Evolutionary conservation across 2,888 invertebrate species (phyloP).

Genomic region (Luperina nickerlii): DNA sequence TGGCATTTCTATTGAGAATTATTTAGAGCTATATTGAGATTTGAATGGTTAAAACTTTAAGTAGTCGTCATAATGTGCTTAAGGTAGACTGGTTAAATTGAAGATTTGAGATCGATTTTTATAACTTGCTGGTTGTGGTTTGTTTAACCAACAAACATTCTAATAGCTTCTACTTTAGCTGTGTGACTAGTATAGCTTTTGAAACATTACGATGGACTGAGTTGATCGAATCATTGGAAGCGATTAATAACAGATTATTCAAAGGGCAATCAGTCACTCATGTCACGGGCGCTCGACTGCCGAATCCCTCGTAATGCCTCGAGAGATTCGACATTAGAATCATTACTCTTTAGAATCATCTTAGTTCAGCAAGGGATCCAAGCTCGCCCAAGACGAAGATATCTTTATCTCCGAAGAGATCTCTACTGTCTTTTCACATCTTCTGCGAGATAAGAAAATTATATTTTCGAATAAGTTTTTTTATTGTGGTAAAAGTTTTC

Average conservation of each 20-base stretch:
- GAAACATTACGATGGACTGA: not conserved
- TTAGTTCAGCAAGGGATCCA: not conserved
- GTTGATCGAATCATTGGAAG: no score
- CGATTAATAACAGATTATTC: not conserved
- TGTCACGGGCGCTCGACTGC: no score
- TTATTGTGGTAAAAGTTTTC: not conserved
- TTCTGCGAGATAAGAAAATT: not conserved
- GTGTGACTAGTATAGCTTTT: not conserved
- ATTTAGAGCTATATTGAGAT: conserved; percentile 31
- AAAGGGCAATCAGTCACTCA: not conserved
- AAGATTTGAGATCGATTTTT: not conserved
- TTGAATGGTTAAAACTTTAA: not conserved
- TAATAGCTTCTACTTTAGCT: no score
- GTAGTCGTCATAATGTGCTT: not conserved
- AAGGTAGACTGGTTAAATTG: no score
- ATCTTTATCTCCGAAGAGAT: not conserved
- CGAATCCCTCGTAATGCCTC: no score
- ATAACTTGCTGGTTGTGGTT: not conserved
- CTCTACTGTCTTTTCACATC: not conserved
- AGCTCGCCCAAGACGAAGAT: not conserved
- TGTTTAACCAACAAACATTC: not conserved
- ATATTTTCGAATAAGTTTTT: not conserved
- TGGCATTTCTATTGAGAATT: conserved; percentile 17
- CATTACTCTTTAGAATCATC: no score
- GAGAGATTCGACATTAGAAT: no score